Base-by-base conservation (phyloP, 23 tunicate species). In the Ciona savignyi region DNA sequence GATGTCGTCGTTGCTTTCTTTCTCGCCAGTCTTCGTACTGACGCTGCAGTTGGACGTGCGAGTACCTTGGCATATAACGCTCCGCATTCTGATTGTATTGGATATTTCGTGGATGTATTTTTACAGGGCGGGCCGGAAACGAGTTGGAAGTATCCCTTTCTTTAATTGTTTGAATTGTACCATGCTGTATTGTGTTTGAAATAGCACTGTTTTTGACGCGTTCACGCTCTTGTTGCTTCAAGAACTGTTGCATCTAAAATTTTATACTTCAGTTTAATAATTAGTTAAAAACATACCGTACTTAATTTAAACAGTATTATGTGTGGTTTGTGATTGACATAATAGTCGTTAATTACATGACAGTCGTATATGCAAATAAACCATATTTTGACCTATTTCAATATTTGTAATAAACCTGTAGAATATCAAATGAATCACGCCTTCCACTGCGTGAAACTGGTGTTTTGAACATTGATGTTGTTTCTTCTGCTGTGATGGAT, bases 401-500 rank as follows among this genome's bases (percentile, higher is more conserved):
- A 15, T 42, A 42, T 42, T 6, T 42, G 15, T 42, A 15, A 15
- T 15, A 42, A 42, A 86, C 93, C 77, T 86, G 86, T 23, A 68
- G 19, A 51, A 87, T 48, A 71, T 87, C 94, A 35, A 79, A 67
- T 19, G 94, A 87, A 76, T 87, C 85, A 22, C 86, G 67, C 19
- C 94, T 33, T 4, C 80, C 93, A 0, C 72, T 42, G 9, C 56
- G 56, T 42, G 56, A 9, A 42, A 9, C 56, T 42, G 56, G 11
- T 6, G 56, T 42, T 42, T 42, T 42, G 9, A 42, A 15, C 15
- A 15, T 42, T 42, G 9, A 6, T 9, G 56, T 9, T 42, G 9
- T 42, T 9, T 42, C 56, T 9, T 42, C 56, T 42, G 56, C 56
- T 6, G 56, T 42, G 15, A 15, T 6, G 11, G 56, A 9, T 6